A percentile compares a stretch with the other conserved stretches of the same genome.
These are phyloP conservation scores for Lamprologus speciosus DNA, from an alignment of 2,113 vertebrate species.

Conservation along the genomic window DNA sequence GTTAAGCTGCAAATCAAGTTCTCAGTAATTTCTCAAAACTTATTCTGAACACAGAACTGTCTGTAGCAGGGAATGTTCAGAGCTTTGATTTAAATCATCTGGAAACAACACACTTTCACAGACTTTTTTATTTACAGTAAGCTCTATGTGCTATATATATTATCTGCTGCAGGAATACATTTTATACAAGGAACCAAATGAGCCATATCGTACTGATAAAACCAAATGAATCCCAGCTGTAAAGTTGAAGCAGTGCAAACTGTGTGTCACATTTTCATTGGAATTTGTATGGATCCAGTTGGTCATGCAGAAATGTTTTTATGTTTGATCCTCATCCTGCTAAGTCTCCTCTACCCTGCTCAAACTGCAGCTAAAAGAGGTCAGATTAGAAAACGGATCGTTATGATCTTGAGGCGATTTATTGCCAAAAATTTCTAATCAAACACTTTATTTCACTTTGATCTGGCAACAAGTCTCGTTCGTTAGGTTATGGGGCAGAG, in stretches of 20 bases:
- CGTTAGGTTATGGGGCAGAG: background rate
- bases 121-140: background rate
- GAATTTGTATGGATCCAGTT: background rate
- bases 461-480: background rate
- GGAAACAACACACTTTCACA: background rate
- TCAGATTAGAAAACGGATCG: background rate
- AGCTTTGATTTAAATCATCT: background rate
- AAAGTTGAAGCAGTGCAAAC: background rate
- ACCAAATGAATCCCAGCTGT: background rate
- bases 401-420: background rate
- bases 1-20: background rate
- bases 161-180: background rate
- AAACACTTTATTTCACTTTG: background rate
- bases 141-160: background rate
- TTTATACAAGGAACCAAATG: background rate
- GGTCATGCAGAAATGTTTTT: background rate
- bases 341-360: background rate
- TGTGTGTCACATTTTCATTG: background rate
- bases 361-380: background rate
- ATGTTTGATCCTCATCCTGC: background rate
- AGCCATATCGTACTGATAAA: background rate
- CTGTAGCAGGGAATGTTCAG: fast-evolving
- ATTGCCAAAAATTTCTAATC: background rate
- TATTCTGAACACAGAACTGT: background rate
- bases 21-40: background rate